Percentiles rank a stretch among this genome's conserved stretches.
Evolutionary conservation across 1,140 invertebrate genomes (phyloP).

Genomic region (Anastrepha ludens): DNA sequence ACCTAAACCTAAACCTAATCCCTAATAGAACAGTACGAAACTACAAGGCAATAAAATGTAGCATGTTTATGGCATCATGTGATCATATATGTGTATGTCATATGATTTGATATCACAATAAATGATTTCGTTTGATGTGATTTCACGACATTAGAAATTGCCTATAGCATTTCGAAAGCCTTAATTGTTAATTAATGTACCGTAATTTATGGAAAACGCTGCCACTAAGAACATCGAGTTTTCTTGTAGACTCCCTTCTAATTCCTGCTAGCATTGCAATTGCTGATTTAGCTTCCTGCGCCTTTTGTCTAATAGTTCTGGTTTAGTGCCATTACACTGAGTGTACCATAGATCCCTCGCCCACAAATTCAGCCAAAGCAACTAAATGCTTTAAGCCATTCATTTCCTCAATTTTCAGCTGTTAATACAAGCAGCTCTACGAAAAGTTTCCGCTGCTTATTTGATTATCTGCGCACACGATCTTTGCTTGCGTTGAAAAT

Average conservation of each 20-base stretch:
- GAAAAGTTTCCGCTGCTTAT: background rate
- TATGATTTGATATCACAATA: no score
- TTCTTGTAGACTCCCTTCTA: background rate
- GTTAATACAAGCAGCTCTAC: background rate
- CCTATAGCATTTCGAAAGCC: no score
- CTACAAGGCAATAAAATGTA: no score
- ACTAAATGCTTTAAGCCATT: constrained; percentile 25
- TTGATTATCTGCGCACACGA: background rate
- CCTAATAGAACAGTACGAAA: no score
- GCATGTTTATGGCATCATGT: no score
- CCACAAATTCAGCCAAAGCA: background rate
- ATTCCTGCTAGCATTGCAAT: background rate
- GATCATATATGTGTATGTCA: no score
- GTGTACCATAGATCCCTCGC: background rate
- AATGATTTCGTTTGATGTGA: no score
- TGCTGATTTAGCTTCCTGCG: background rate
- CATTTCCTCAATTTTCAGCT: background rate
- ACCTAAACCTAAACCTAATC: no score
- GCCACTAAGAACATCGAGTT: background rate
- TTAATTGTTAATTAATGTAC: no score
- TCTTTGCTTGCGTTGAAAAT: background rate
- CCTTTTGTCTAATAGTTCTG: background rate
- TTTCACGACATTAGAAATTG: no score
- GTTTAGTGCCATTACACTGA: background rate
- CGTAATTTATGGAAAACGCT: background rate